Evolutionary conservation across 2,888 invertebrate species (phyloP).

Genomic region (Lamellibrachia satsuma): DNA sequence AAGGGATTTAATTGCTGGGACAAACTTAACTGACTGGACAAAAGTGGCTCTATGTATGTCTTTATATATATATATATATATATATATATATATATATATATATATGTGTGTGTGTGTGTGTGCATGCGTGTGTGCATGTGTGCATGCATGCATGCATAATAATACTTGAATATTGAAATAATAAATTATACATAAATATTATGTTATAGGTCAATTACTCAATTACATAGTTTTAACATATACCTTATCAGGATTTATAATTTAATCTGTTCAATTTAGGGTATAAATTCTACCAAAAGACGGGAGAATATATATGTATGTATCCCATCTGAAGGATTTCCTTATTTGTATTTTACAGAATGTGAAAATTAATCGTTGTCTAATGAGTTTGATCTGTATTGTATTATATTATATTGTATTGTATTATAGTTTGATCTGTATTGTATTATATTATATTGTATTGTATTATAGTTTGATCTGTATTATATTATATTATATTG

Average conservation of each 20-base stretch:
- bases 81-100: neutral
- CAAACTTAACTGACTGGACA: neutral
- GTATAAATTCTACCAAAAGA: neutral
- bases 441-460: neutral
- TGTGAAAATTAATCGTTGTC: neutral
- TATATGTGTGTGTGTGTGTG: neutral
- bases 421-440: neutral
- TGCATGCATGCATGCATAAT: neutral
- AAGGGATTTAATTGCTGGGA: neutral
- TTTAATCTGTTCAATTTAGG: neutral
- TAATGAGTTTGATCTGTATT: neutral
- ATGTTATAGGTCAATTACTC: neutral
- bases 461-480: neutral
- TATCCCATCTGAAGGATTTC: neutral
- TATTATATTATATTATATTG: neutral
- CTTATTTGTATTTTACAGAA: neutral
- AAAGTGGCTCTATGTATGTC: neutral
- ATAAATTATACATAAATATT: neutral
- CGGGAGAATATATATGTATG: neutral
- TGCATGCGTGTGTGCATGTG: neutral
- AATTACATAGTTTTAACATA: neutral
- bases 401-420: neutral
- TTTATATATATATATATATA: neutral
- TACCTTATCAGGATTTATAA: neutral
- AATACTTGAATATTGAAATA: neutral